Conservation (phyloP, 2,113 vertebrate genomes). For the Bos javanicus region DNA sequence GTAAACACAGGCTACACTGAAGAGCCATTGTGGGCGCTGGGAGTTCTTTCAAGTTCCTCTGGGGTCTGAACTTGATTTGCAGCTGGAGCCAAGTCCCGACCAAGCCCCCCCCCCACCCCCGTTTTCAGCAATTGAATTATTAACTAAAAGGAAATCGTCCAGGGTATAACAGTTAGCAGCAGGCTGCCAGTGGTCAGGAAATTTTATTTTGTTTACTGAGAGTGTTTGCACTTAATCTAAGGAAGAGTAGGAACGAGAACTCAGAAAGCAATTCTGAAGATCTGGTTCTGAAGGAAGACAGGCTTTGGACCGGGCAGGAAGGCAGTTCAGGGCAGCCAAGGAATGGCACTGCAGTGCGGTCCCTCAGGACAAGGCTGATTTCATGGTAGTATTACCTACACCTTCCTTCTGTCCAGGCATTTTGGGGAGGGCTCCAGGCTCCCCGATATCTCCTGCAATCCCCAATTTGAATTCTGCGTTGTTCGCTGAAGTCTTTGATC, state of each 20-base stretch:
- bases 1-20: conserved; percentile 67
- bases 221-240: conserved; percentile 49
- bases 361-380: background rate
- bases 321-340: background rate
- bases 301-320: background rate
- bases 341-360: background rate
- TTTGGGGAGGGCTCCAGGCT: background rate
- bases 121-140: conserved; percentile 17
- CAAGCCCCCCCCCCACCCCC: background rate
- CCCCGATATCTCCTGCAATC: background rate
- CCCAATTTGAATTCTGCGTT: background rate
- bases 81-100: conserved; percentile 49
- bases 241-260: background rate
- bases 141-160: conserved; percentile 52
- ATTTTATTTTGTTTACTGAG: conserved; percentile 42
- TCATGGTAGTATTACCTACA: background rate
- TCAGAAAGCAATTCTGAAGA: background rate
- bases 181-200: background rate
- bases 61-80: conserved; percentile 62
- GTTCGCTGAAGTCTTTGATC: background rate
- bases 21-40: conserved; percentile 57
- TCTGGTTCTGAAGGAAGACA: background rate
- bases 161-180: conserved; percentile 26
- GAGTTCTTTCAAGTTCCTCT: conserved; percentile 47
- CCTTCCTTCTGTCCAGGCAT: background rate